Evolutionary conservation across 2,888 invertebrate genomes (phyloP), one percentile per base, ranked within the genome.

Genomic region (Eupsilia transversa): DNA sequence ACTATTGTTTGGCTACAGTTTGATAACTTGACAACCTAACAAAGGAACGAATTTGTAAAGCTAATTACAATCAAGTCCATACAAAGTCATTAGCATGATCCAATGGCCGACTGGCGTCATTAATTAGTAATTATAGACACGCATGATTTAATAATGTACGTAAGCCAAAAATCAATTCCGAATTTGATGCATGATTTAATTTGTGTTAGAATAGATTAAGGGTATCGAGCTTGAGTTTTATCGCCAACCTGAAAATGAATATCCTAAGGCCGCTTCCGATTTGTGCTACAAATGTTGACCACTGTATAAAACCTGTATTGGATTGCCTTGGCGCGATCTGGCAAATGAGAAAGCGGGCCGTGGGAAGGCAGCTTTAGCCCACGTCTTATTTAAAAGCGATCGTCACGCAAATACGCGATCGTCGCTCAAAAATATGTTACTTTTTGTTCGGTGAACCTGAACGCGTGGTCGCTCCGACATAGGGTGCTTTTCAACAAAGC

Each of bases 71-170:
- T 41, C 14, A 43, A 30, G 14, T 61, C 56, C n/a, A 56, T 61
- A 61, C 5, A 46, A 63, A 14, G 35, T 52, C 41, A 67, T 68
- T 70, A 64, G n/a, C 63, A 54, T 52, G 35, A 56, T 73, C 12
- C 64, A 60, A 68, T 52, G 17, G 67, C 38, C 14, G n/a, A 23
- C 41, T 46, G 12, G 38, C 30, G 52, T 41, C 59, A 67, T 63
- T 74, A 74, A 74, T 82, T 56, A 63, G 54, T 65, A 70, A 77
- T 77, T 80, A 82, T 46, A n/a, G 38, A 38, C 41, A 41, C 57
- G 35, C 71, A 41, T 74, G 43, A 80, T 60, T 76, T 63, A 80
- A 78, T 80, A 54, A 66, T n/a, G 52, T 1, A 60, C 52, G 30
- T 56, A 66, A 61, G 59, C 43, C 10, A 38, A 72, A 54, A 69